phyloP scores from a whole-genome alignment of 2,797 vertebrate species.

The Thripadectes ignobilis region DNA sequence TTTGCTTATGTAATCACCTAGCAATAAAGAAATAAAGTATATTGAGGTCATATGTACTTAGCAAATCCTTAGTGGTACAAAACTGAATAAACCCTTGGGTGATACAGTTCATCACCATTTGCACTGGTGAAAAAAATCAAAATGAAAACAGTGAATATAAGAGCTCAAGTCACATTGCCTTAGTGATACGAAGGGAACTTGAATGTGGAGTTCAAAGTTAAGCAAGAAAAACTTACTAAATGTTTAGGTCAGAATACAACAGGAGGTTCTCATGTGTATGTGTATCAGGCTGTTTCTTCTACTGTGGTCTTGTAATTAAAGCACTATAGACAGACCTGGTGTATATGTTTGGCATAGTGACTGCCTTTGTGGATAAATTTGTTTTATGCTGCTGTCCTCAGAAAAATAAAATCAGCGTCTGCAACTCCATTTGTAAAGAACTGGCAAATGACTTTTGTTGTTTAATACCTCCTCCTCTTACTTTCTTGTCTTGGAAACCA shows the following conservation, averaged over 20 bases:
- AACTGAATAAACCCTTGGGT: neutral
- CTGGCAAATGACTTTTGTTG: neutral
- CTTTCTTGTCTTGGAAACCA: neutral
- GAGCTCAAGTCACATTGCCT: rapidly evolving
- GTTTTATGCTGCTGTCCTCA: neutral
- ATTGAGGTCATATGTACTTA: neutral
- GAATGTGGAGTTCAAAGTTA: neutral
- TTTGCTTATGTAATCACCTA: neutral
- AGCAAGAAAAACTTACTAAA: neutral
- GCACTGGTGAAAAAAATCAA: neutral
- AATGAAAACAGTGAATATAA: neutral
- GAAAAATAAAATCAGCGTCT: neutral
- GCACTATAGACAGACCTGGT: neutral
- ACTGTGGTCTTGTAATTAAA: neutral
- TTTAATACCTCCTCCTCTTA: neutral
- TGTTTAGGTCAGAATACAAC: neutral
- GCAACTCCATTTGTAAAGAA: neutral
- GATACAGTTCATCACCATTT: neutral
- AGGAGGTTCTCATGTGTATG: neutral
- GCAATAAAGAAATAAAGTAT: neutral
- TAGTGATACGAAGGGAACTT: neutral
- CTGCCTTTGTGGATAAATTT: neutral
- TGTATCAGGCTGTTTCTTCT: rapidly evolving
- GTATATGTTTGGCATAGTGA: neutral
- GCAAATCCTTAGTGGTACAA: neutral